Conservation (phyloP, 2,797 vertebrate genomes). For the Mormyrus proboscirostris region DNA sequence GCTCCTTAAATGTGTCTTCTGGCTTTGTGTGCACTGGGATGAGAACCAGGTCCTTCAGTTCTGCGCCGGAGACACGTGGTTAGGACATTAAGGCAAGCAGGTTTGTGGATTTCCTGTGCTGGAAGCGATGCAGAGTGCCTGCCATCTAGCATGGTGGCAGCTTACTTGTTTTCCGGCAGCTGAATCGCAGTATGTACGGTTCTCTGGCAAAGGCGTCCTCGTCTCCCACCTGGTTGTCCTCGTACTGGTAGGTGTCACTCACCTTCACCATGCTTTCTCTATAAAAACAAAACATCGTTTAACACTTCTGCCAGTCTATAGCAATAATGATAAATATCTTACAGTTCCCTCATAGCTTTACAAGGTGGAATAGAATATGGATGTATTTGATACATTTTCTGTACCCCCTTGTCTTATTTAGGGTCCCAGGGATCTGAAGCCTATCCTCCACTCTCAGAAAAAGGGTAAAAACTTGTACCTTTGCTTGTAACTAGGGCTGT, state of each 20-base stretch:
- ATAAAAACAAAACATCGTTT: not conserved
- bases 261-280: slow-evolving; percentile 58
- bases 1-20: slow-evolving; percentile 56
- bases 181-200: slow-evolving; percentile 65
- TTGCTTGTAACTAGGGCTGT: not conserved
- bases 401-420: not conserved
- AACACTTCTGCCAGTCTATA: not conserved
- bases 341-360: not conserved
- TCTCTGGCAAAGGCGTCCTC: slow-evolving; percentile 61
- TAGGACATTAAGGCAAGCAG: not conserved
- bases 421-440: not conserved
- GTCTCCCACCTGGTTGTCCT: slow-evolving; percentile 48
- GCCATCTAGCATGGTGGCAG: not conserved
- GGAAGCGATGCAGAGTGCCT: not conserved
- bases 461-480: not conserved
- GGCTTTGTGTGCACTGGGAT: slow-evolving; percentile 69
- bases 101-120: not conserved
- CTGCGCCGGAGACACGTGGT: slow-evolving; percentile 37
- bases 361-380: not conserved
- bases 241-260: slow-evolving; percentile 56
- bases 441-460: not conserved
- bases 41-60: slow-evolving; percentile 61
- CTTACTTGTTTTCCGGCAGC: slow-evolving; percentile 54
- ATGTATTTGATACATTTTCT: not conserved
- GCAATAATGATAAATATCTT: not conserved